Base-by-base conservation (phyloP, 2,797 vertebrate species). In the Tangara arthus region DNA sequence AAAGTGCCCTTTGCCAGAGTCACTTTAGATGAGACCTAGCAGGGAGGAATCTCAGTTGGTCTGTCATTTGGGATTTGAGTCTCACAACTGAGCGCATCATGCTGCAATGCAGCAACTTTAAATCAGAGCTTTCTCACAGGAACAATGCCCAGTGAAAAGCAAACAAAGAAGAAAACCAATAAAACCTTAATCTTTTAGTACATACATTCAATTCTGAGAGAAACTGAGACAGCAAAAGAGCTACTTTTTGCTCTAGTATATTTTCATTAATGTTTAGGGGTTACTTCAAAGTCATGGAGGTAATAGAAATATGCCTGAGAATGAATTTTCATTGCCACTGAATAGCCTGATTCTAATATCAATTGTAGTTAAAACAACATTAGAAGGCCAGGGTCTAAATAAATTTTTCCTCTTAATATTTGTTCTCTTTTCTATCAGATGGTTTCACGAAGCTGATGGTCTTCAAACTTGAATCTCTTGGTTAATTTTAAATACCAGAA, bases 31-130 rank as follows among this genome's bases (percentile, higher is more conserved):
- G 69, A 66, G 64, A 72, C 3, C 14, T 76, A 41, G 28, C 77
- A 85, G 47, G 27, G 47, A 89, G 64, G 68, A 85, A 71, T 82
- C 68, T 77, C 68, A 53, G 60, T 34, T 76, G 28, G 20, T 39
- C 39, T 77, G 37, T 42, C 49, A 20, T 66, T 86, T 92, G 64
- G 47, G 57, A 82, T 79, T 70, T 71, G 27, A 94, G 30, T 15
- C 56, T 82, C 35, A 13, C 8, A 3, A 60, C 14, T 22, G 30
- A 91, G 80, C 10, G 39, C 4, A 18, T 63, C 70, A 35, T 50
- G 37, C 82, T 95, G 89, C 87, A 94, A 47, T 81, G 78, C 84
- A 92, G 70, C 26, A 82, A 63, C 65, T 79, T 57, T 28, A 69
- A 87, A 49, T 66, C 37, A 70, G 70, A 82, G 44, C 7, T 73